Conservation (phyloP, 2,888 invertebrate genomes). For the Poecilus cupreus region DNA sequence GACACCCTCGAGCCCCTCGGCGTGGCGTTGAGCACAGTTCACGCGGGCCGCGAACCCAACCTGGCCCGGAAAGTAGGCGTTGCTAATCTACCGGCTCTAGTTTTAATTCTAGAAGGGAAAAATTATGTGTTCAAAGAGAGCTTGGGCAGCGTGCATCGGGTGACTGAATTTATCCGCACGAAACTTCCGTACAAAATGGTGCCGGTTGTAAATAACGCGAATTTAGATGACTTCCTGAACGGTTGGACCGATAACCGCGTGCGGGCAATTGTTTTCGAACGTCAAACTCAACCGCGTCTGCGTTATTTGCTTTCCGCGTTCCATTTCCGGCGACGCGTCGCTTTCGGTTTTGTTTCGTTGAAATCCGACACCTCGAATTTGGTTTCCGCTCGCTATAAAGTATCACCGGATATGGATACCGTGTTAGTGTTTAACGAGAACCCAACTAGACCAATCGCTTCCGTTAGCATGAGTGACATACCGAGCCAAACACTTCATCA, state of each 20-base stretch:
- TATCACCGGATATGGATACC: conserved; percentile 84
- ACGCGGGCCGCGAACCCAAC: conserved; percentile 87
- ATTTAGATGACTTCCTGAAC: conserved; percentile 85
- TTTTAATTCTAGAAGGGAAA: conserved; percentile 88
- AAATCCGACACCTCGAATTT: conserved; percentile 72
- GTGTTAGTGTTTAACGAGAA: conserved; percentile 94
- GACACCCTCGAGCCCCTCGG: conserved; percentile 92
- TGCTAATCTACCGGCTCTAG: conserved; percentile 87
- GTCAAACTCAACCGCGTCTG: conserved; percentile 83
- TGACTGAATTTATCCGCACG: conserved; percentile 85
- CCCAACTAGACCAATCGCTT: conserved; percentile 85
- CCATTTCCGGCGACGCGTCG: conserved; percentile 88
- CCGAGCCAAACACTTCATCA: conserved; percentile 91
- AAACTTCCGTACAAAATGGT: conserved; percentile 91
- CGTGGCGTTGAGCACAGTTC: conserved; percentile 86
- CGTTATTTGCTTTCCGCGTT: conserved; percentile 92
- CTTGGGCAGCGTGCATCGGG: conserved; percentile 85
- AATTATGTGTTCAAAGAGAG: conserved; percentile 89
- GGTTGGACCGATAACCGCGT: conserved; percentile 96
- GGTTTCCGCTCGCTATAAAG: conserved; percentile 79
- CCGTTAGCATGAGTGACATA: conserved; percentile 92
- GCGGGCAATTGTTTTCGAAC: conserved; percentile 91
- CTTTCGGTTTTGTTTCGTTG: conserved; percentile 83
- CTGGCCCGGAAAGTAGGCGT: conserved; percentile 87
- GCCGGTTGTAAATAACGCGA: conserved; percentile 79